Evolutionary conservation across 2,888 invertebrate genomes (phyloP).

Genomic region (Leptinotarsa peninsularis): DNA sequence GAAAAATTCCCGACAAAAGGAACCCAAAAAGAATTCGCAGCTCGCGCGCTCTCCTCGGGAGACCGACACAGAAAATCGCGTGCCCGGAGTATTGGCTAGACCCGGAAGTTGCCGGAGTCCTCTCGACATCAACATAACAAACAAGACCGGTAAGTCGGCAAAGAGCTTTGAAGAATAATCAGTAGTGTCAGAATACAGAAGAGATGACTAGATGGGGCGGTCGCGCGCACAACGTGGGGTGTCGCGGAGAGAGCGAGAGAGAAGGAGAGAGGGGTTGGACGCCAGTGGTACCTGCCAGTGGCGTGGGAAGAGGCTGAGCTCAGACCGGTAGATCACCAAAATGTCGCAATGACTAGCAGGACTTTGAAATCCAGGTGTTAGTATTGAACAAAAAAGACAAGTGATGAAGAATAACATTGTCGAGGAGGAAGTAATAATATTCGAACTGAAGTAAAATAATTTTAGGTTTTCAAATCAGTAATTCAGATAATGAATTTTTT

Average conservation of each 20-base stretch:
- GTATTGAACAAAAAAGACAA: no score
- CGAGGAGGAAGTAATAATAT: no score
- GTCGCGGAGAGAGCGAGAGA: conserved; percentile 58
- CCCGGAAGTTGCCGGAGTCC: conserved; percentile 54
- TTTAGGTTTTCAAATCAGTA: no score
- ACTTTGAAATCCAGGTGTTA: no score
- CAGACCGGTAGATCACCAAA: no score
- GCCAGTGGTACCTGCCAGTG: conserved; percentile 60
- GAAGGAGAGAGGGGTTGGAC: conserved; percentile 46
- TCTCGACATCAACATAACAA: conserved; percentile 52
- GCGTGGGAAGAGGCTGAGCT: conserved; percentile 46
- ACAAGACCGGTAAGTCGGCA: conserved; percentile 55
- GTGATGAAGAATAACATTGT: no score
- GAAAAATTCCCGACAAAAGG: conserved; percentile 11
- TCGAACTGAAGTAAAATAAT: no score
- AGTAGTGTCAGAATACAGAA: conserved; percentile 57
- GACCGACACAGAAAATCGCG: conserved; percentile 17
- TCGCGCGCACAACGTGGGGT: conserved; percentile 63
- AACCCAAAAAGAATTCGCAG: conserved; percentile 17
- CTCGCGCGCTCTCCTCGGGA: conserved; percentile 20
- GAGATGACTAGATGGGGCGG: conserved; percentile 49
- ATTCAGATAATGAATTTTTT: no score
- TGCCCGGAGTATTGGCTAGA: conserved; percentile 44
- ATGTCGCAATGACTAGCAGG: no score
- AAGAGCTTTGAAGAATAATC: conserved; percentile 58